A percentile compares a stretch with the other conserved stretches of the same genome.
Conservation (phyloP, 2,888 invertebrate species). For the Hipparchia semele region DNA sequence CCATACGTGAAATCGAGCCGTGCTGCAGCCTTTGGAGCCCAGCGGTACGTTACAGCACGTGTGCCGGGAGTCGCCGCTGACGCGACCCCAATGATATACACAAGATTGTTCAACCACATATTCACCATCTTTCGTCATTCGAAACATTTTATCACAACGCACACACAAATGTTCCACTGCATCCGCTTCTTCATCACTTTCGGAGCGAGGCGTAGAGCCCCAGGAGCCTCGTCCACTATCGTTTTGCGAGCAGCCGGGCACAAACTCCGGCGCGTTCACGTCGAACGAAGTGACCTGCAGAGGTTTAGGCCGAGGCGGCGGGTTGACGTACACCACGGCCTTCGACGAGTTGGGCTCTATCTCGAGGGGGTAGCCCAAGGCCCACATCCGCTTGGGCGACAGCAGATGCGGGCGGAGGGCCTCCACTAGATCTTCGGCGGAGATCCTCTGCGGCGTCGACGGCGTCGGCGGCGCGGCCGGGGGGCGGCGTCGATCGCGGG, state of each 20-base stretch:
- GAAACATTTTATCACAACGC: constrained; percentile 88
- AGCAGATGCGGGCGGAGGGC: constrained; percentile 85
- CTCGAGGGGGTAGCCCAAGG: constrained; percentile 89
- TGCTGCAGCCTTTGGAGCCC: constrained; percentile 85
- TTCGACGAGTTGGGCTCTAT: constrained; percentile 83
- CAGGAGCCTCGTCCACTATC: constrained; percentile 82
- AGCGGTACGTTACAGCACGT: constrained; percentile 85
- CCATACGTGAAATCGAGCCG: constrained; percentile 89
- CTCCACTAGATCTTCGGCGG: constrained; percentile 81
- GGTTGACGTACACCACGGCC: constrained; percentile 85
- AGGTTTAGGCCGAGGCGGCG: constrained; percentile 74
- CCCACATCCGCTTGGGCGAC: constrained; percentile 83
- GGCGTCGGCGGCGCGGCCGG: constrained; percentile 65
- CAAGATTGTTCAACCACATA: constrained; percentile 90
- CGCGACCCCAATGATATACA: constrained; percentile 94
- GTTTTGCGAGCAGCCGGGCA: constrained; percentile 80
- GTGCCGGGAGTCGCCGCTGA: constrained; percentile 82
- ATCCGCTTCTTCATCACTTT: constrained; percentile 82
- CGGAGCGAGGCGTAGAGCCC: constrained; percentile 81
- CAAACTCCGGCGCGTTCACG: constrained; percentile 87
- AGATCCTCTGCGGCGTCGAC: constrained; percentile 75
- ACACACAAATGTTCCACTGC: constrained; percentile 86
- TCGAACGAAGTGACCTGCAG: constrained; percentile 77
- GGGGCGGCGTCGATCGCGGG: constrained; percentile 75
- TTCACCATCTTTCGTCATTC: constrained; percentile 87